phyloP scores from a whole-genome alignment of 2,888 invertebrate genomes.

The Syrista parreyssii region DNA sequence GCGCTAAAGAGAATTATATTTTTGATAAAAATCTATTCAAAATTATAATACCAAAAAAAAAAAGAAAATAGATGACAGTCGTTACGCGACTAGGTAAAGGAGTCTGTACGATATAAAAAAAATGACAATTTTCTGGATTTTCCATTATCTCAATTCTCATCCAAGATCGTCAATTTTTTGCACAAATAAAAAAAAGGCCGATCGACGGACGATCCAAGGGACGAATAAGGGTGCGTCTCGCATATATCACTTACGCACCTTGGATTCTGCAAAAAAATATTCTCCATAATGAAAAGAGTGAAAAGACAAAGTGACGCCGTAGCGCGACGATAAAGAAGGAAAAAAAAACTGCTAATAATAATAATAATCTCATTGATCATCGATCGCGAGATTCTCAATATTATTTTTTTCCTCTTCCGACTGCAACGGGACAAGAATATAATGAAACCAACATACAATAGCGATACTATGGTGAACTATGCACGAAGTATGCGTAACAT shows the following conservation, averaged over 20 bases:
- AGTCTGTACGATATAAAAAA: neutral
- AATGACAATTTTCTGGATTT: neutral
- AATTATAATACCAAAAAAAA: slow-evolving; percentile 25
- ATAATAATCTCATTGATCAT: slow-evolving; percentile 31
- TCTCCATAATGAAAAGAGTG: neutral
- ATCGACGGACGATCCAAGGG: neutral
- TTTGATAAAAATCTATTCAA: slow-evolving; percentile 58
- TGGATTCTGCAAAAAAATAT: neutral
- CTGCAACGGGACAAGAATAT: slow-evolving; percentile 3
- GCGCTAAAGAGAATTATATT: slow-evolving; percentile 47
- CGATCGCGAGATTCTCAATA: slow-evolving; percentile 27
- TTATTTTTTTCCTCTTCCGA: slow-evolving; percentile 19
- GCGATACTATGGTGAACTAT: slow-evolving; percentile 30
- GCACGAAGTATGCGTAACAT: slow-evolving; percentile 40
- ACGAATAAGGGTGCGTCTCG: neutral
- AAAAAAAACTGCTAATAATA: slow-evolving; percentile 23
- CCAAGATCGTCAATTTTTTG: neutral
- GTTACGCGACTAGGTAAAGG: neutral
- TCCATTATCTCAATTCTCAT: neutral
- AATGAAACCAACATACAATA: neutral
- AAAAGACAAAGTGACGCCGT: neutral
- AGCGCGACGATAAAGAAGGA: slow-evolving; percentile 14
- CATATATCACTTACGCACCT: neutral
- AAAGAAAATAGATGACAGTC: neutral
- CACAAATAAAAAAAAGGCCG: neutral